phyloP scores from a whole-genome alignment of 1,140 invertebrate species.

The Lepidotrigona ventralis region DNA sequence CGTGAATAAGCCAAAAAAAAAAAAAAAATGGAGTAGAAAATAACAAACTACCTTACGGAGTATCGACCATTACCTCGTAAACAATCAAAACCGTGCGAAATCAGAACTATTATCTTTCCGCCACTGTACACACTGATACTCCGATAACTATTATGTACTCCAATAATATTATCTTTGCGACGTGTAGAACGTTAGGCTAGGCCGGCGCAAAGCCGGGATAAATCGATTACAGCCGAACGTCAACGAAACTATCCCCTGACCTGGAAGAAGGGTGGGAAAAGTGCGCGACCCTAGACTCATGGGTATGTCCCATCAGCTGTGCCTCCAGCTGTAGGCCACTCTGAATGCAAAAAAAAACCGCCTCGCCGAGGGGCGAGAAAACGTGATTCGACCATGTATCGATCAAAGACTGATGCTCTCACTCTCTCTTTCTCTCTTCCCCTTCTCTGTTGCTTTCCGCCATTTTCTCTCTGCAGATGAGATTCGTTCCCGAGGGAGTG shows the following conservation, averaged over 20 bases:
- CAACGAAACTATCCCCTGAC: constrained; percentile 34
- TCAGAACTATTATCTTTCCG: no score
- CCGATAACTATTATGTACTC: neutral
- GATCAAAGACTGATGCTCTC: constrained; percentile 7
- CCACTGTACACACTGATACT: no score
- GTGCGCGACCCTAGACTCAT: constrained; percentile 22
- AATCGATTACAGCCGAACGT: constrained; percentile 43
- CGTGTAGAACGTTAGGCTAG: neutral
- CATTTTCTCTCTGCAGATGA: constrained; percentile 17
- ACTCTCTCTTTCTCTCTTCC: neutral
- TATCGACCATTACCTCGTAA: neutral
- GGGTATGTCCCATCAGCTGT: constrained; percentile 46
- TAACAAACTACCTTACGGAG: neutral
- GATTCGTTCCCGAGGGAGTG: constrained; percentile 19
- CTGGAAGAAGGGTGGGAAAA: constrained; percentile 42
- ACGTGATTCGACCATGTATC: constrained; percentile 35
- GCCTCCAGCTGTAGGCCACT: constrained; percentile 44
- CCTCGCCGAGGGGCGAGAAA: constrained; percentile 15
- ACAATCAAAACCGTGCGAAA: no score
- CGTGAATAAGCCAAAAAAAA: no score
- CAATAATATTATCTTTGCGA: neutral
- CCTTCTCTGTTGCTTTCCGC: neutral
- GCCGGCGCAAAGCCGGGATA: neutral
- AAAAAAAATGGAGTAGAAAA: neutral
- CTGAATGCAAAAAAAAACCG: constrained; percentile 41